A percentile compares a stretch with the other conserved stretches of the same genome.
phyloP scores from a whole-genome alignment of 1,140 invertebrate genomes.

The Drosophila melanogaster region Release_6_plus_ISO1_MT NC_004354.4:5150001-5150500 shows the following conservation, averaged over 20 bases:
- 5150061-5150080: conserved; percentile 36
- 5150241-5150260: background rate
- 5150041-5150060: conserved; percentile 81
- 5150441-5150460: conserved; percentile 48
- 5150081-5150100: background rate
- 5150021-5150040: conserved; percentile 28
- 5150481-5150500: background rate
- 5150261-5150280: background rate
- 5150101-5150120: background rate
- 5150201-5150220: conserved; percentile 31
- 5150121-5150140: conserved; percentile 9
- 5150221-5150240: conserved; percentile 1
- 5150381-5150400: conserved; percentile 1
- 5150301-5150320: conserved; percentile 30
- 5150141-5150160: conserved; percentile 7
- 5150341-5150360: background rate
- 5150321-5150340: too few species aligned
- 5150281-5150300: too few species aligned
- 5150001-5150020: conserved; percentile 40
- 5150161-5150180: conserved; percentile 45
- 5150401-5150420: conserved; percentile 26
- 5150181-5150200: conserved; percentile 29
- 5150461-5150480: conserved; percentile 36
- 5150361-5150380: background rate
- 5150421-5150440: conserved; percentile 13